phyloP scores from a whole-genome alignment of 1,140 invertebrate genomes.

The Penaeus indicus region DNA sequence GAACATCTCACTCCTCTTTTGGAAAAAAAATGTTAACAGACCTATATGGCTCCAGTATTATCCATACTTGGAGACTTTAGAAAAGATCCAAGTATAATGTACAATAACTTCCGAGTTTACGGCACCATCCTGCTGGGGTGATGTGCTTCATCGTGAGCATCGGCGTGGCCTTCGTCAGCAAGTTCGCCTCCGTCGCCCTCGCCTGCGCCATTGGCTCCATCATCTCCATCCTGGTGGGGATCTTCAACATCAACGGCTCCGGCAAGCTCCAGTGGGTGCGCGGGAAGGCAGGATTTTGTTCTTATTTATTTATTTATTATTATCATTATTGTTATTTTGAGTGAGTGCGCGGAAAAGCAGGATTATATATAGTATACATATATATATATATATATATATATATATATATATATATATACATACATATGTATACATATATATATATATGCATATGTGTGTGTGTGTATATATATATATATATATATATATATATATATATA shows the following conservation, averaged over 20 bases:
- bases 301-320: too few relatives aligned
- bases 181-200: conserved; percentile 96
- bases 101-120: conserved; percentile 98
- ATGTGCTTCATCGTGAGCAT: conserved; percentile 96
- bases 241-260: conserved; percentile 94
- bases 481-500: too few relatives aligned
- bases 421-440: too few relatives aligned
- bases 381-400: too few relatives aligned
- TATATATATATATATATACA: too few relatives aligned
- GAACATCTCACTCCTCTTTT: too few relatives aligned
- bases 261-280: conserved; percentile 86
- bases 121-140: conserved; percentile 90
- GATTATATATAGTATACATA: too few relatives aligned
- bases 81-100: conserved; percentile 88
- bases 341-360: too few relatives aligned
- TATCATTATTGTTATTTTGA: too few relatives aligned
- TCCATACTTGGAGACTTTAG: conserved; percentile 96
- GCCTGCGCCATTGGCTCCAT: conserved; percentile 97
- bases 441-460: too few relatives aligned
- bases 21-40: conserved; percentile 75
- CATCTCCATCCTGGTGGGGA: conserved; percentile 94
- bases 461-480: too few relatives aligned
- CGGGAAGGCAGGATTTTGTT: neutral
- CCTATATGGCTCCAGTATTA: conserved; percentile 94
- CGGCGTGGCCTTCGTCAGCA: conserved; percentile 99